Evolutionary conservation across 2,888 invertebrate species (phyloP), one percentile per base, ranked within the genome.

Genomic region (Xylota segnis): DNA sequence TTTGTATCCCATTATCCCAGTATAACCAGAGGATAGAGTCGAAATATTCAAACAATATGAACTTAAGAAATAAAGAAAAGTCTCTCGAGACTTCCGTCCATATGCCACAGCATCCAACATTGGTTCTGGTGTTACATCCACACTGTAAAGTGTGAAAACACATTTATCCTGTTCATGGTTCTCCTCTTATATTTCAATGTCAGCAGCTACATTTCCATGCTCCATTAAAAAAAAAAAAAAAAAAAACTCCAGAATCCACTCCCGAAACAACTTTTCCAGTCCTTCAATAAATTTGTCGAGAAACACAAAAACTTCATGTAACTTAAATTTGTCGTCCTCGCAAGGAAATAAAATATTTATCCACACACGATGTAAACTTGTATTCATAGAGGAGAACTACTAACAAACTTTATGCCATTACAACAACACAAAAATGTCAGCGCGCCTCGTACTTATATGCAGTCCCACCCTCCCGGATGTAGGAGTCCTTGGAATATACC

Each of bases 401-500:
- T 27, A 70, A 56, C 18, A 75, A 75, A 75, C 65, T 75, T 70
- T 63, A 16, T 50, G 50, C 50, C 40, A 58, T 47, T 47, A 37
- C 58, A 71, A 56, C 50, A 27, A 52, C 37, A 52, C n/a, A 18
- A 32, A 70, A 37, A 68, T 59, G 50, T 66, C 47, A 59, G 16
- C 27, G 16, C 27, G 27, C 7, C 7, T 2, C 16, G n/a, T 9
- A 29, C 29, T 37, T 9, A 23, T 16, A n/a, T 3, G 3, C 32
- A 32, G 32, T 32, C 5, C 23, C 16, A 9, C 29, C n/a, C n/a
- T 43, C 14, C 58, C 47, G 58, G 47, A 37, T 37, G 47, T 34
- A 16, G 58, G 47, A 43, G 58, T 23, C 40, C 9, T 68, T 76
- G 58, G 68, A 71, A 50, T 56, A 72, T 66, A 66, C 43, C 71